phyloP scores from a whole-genome alignment of 2,888 invertebrate species.

The Trichogramma dendrolimi region DNA sequence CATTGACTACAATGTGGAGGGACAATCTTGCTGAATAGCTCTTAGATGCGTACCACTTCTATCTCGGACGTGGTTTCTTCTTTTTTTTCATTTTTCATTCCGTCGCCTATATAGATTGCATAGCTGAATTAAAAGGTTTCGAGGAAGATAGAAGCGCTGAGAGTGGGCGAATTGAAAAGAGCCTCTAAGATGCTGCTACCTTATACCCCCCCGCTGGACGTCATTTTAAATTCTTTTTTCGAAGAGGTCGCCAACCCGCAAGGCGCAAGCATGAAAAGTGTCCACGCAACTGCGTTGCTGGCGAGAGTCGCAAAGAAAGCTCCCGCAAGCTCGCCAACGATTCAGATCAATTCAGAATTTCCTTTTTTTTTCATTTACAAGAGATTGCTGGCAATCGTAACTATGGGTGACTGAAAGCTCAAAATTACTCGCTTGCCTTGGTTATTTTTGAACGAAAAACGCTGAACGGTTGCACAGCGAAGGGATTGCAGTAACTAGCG shows the following conservation, averaged over 20 bases:
- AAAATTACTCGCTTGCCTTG: background rate
- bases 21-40: too few relatives aligned
- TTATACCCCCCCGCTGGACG: background rate
- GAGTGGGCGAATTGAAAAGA: constrained; percentile 11
- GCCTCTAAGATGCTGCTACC: constrained; percentile 3
- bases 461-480: background rate
- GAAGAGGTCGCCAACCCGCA: constrained; percentile 19
- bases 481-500: background rate
- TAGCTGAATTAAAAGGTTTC: background rate
- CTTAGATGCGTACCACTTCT: too few relatives aligned
- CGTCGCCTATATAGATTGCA: too few relatives aligned
- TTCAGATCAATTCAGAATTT: background rate
- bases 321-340: background rate
- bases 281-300: too few relatives aligned
- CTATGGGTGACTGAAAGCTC: background rate
- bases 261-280: constrained; percentile 2
- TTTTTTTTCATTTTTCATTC: too few relatives aligned
- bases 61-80: too few relatives aligned
- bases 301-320: too few relatives aligned
- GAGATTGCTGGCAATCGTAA: too few relatives aligned
- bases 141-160: background rate
- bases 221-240: constrained; percentile 21
- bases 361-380: too few relatives aligned
- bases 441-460: background rate
- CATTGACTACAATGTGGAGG: too few relatives aligned